Percentiles rank a stretch among this genome's conserved stretches.
Conservation (phyloP, 2,113 vertebrate species). For the Hemibagrus wyckioides region DNA sequence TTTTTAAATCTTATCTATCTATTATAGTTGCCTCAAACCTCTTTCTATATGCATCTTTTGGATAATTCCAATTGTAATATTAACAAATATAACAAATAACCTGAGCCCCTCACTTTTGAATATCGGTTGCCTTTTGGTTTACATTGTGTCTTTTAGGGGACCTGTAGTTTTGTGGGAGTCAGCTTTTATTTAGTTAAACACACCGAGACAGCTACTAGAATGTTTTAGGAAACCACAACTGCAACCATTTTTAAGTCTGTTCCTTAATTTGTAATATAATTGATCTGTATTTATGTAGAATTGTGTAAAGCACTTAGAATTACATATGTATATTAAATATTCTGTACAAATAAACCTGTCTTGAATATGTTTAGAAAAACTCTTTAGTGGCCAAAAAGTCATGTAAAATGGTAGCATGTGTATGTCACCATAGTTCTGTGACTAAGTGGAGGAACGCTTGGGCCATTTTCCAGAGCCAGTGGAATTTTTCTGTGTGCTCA, state of each 20-base stretch:
- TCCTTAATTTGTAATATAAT: background rate
- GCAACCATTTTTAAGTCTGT: background rate
- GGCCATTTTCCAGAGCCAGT: background rate
- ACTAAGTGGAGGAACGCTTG: background rate
- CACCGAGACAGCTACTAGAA: background rate
- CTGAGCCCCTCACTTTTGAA: background rate
- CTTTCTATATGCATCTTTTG: background rate
- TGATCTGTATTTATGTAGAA: background rate
- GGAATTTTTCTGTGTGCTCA: background rate
- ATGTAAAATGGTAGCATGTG: background rate
- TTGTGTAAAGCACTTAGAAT: background rate
- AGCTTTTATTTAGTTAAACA: background rate
- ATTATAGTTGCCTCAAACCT: background rate
- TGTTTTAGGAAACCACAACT: background rate
- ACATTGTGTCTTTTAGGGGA: background rate
- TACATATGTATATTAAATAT: background rate
- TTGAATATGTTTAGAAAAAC: background rate
- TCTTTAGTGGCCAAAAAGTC: background rate
- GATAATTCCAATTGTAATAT: background rate
- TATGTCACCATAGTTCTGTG: background rate
- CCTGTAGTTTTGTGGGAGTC: background rate
- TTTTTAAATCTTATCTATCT: background rate
- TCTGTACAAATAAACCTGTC: background rate
- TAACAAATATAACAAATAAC: background rate
- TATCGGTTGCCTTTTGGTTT: background rate